These are phyloP conservation scores for Otolemur crassicaudatus DNA, from an alignment of 2,797 vertebrate genomes.

Conservation along the genomic window DNA sequence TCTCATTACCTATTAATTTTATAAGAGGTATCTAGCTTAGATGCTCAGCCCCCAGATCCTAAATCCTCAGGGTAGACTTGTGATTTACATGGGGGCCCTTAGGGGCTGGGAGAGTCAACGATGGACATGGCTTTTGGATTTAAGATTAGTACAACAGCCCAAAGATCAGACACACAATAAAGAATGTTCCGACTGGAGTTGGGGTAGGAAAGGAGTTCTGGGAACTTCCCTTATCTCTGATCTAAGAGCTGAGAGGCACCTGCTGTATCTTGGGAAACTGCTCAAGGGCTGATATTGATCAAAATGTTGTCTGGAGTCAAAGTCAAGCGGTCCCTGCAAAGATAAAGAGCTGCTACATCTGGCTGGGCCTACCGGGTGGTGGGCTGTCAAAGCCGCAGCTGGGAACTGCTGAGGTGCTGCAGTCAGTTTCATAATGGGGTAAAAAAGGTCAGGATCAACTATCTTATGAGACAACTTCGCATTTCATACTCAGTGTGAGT, in stretches of 20 bases:
- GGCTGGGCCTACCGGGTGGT: not conserved
- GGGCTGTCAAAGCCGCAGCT: not conserved
- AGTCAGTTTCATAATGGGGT: not conserved
- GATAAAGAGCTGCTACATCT: not conserved
- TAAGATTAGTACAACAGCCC: not conserved
- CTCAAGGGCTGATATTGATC: not conserved
- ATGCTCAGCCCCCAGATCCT: not conserved
- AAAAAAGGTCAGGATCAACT: conserved; percentile 30
- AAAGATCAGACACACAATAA: not conserved
- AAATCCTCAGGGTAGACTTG: not conserved
- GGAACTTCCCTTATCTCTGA: conserved; percentile 1
- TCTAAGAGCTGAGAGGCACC: not conserved
- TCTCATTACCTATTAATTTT: not conserved
- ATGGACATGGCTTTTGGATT: not conserved
- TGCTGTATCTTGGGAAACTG: not conserved
- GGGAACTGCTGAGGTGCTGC: not conserved
- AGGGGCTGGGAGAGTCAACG: not conserved
- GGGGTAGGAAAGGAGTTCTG: not conserved
- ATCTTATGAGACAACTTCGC: not conserved
- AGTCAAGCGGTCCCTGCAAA: not conserved
- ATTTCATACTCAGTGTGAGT: not conserved
- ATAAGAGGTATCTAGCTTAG: not conserved
- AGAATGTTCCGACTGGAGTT: not conserved
- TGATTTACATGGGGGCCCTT: not conserved
- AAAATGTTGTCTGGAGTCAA: not conserved